Evolutionary conservation across 2,113 vertebrate genomes (phyloP), one percentile per base, ranked within the genome.

Genomic region (Platycercus adscitus): DNA sequence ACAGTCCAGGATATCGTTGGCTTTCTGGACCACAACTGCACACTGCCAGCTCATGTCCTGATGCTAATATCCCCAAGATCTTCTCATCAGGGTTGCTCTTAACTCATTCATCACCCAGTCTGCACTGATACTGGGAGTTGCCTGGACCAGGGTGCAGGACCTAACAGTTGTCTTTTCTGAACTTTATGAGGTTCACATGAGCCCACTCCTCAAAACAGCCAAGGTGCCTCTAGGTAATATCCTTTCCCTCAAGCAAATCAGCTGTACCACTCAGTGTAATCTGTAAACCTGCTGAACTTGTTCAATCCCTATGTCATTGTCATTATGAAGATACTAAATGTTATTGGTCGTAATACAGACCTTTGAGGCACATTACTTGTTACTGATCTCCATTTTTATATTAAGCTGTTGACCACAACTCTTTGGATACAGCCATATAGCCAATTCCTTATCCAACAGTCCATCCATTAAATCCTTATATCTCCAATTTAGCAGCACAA

Each of bases 91-190:
- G 7, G 10, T 2, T 66, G 0, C 13, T 81, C 20, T 72, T 41
- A 39, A 35, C 11, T 11, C 13, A 8, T 55, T 77, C 9, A 8
- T 61, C 33, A 25, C 6, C 15, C 15, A 15, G 3, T 3, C 56
- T 55, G 17, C 25, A 26, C 2, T 20, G 56, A 26, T 37, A 44
- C 10, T 61, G 24, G 12, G 2, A 5, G 15, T 65, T 77, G 5
- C 5, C 29, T 35, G 4, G 0, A 17, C 6, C 4, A 29, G 35
- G 8, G 7, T 7, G 7, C 14, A 37, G 31, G 7, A 29, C 8
- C 13, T 47, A 23, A 5, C 4, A 39, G 28, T 21, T 49, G 11
- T 19, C 6, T 10, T 82, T 43, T 53, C 26, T 50, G 35, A 41
- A 35, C 39, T 44, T 75, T 10, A n/a, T 26, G 33, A 37, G 1